phyloP scores from a whole-genome alignment of 30 jellyfish, hydroid and myxozoan genomes.

The Haliclystus octoradiatus region DNA sequence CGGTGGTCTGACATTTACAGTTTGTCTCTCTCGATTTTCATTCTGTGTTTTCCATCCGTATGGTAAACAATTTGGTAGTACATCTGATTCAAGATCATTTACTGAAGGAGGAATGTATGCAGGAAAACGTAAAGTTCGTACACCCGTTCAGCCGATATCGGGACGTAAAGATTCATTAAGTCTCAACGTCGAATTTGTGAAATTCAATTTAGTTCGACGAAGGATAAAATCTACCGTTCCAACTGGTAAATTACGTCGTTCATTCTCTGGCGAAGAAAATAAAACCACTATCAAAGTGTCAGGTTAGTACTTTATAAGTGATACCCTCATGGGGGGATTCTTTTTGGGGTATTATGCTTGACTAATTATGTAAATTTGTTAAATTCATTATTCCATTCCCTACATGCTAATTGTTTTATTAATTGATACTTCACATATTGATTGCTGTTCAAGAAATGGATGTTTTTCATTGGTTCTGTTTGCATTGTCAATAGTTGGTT shows the following conservation, averaged over 20 bases:
- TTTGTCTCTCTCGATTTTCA: constrained; percentile 78
- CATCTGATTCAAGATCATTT: constrained; percentile 44
- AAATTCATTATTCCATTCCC: too few relatives aligned
- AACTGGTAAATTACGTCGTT: constrained; percentile 8
- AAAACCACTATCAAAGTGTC: constrained; percentile 77
- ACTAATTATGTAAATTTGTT: too few relatives aligned
- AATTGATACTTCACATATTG: too few relatives aligned
- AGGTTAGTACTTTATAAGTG: too few relatives aligned
- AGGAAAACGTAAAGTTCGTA: constrained; percentile 55
- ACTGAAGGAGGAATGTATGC: constrained; percentile 48
- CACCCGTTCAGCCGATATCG: constrained; percentile 65
- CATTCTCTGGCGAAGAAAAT: constrained; percentile 18
- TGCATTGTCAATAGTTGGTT: too few relatives aligned
- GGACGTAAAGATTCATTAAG: constrained; percentile 93
- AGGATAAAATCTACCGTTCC: constrained; percentile 19
- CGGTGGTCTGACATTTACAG: constrained; percentile 62
- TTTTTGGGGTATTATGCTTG: too few relatives aligned
- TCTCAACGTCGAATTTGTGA: constrained; percentile 75
- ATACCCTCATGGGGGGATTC: too few relatives aligned
- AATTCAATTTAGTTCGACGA: constrained; percentile 67
- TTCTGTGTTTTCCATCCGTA: constrained; percentile 92
- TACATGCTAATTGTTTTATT: too few relatives aligned
- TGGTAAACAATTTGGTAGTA: constrained; percentile 80
- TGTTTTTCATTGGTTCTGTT: too few relatives aligned
- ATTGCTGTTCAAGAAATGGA: too few relatives aligned